Evolutionary conservation across 2,888 invertebrate genomes (phyloP).

Genomic region (Ochropleura plecta): DNA sequence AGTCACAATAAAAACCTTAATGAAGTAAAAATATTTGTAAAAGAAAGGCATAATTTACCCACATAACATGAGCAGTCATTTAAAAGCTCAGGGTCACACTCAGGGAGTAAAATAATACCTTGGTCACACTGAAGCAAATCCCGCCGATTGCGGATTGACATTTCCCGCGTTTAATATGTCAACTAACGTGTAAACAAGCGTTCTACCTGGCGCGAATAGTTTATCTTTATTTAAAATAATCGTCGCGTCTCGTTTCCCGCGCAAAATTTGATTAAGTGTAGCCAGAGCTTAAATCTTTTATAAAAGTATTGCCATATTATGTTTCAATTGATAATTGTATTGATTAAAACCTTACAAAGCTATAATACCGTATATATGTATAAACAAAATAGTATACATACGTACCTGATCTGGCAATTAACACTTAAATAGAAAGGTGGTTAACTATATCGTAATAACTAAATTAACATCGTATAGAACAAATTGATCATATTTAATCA

Average conservation of each 20-base stretch:
- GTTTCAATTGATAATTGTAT: not conserved
- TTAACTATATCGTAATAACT: conserved; percentile 39
- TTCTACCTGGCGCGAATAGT: not conserved
- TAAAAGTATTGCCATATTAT: conserved; percentile 10
- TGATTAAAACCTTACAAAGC: conserved; percentile 28
- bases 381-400: conserved; percentile 58
- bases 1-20: not conserved
- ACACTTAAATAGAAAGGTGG: conserved; percentile 47
- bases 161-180: not conserved
- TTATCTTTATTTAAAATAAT: not conserved
- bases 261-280: not conserved
- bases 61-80: conserved; percentile 9
- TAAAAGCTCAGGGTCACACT: not conserved
- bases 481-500: conserved; percentile 8
- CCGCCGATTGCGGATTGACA: not conserved
- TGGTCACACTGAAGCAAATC: not conserved
- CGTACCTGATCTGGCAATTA: conserved; percentile 54
- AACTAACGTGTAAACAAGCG: not conserved
- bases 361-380: conserved; percentile 43
- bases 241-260: not conserved
- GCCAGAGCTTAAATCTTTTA: not conserved
- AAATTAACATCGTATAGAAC: conserved; percentile 23
- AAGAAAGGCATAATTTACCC: conserved; percentile 8
- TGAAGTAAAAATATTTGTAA: not conserved
- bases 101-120: too few relatives aligned